phyloP scores from a whole-genome alignment of 2,888 invertebrate genomes.

The Drosophila diplacantha region DNA sequence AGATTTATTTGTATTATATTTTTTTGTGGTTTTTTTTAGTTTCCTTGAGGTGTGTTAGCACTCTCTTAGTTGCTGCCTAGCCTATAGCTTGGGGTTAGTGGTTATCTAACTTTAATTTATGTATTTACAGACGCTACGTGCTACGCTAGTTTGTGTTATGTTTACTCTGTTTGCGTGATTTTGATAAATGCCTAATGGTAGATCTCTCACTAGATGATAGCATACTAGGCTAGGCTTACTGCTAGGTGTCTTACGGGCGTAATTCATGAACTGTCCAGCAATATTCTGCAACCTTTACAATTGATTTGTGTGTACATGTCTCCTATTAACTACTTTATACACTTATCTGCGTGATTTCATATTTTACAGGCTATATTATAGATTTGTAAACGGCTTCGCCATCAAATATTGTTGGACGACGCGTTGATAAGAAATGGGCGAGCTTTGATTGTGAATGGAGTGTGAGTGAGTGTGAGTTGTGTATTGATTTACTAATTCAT shows the following conservation, averaged over 20 bases:
- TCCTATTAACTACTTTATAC: constrained; percentile 59
- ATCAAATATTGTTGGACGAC: constrained; percentile 61
- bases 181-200: constrained; percentile 46
- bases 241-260: constrained; percentile 51
- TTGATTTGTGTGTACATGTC: constrained; percentile 19
- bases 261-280: constrained; percentile 64
- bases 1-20: constrained; percentile 16
- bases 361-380: constrained; percentile 54
- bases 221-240: constrained; percentile 26
- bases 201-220: constrained; percentile 37
- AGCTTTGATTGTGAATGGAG: constrained; percentile 13
- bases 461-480: constrained; percentile 7
- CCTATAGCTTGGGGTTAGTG: constrained; percentile 46
- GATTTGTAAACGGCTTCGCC: constrained; percentile 50
- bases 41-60: constrained; percentile 35
- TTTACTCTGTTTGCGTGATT: constrained; percentile 18
- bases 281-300: constrained; percentile 57
- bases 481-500: constrained; percentile 34
- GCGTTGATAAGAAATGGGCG: constrained; percentile 42
- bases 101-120: constrained; percentile 45
- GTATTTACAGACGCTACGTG: constrained; percentile 58
- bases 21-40: constrained; percentile 27
- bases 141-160: constrained; percentile 40
- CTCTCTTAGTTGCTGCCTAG: constrained; percentile 29
- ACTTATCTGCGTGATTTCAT: constrained; percentile 32